Base-by-base conservation (phyloP, 2,113 vertebrate species). In the Hemicordylus capensis region DNA sequence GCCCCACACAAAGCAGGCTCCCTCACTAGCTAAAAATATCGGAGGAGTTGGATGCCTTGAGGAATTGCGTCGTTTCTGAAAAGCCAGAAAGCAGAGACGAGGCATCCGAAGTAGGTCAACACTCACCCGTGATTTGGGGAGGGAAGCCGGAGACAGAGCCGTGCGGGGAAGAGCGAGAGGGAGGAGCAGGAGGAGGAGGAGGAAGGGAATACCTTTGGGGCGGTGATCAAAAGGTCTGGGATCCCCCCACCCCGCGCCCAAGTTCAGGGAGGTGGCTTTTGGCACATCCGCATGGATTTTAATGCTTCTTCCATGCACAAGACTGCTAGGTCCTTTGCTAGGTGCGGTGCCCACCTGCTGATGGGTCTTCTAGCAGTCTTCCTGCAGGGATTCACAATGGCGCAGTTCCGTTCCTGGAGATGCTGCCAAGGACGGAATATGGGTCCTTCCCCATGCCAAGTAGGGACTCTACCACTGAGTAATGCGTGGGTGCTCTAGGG, bases 1-100 rank as follows among this genome's bases (percentile, higher is more conserved):
- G n/a, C n/a, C n/a, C n/a, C 58, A 19, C 69, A 48, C 12, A 26
- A 31, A 22, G 26, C 17, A 26, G 3, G 24, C 39, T 64, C 37
- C 73, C 66, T 22, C 26, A 17, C 12, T 51, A 31, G 84, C 84
- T 85, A 85, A 79, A 85, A 85, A 80, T 85, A 85, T 79, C 84
- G 5, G 15, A 85, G 84, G 54, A 28, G 17, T 28, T 51, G 22
- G 66, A 72, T 80, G 76, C 58, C 84, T 80, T n/a, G 28, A 85
- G 76, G 67, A 63, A 63, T 79, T 34, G n/a, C 26, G 51, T 72
- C 24, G 76, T 48, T 85, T 80, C 84, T 80, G 58, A 48, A 73
- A 79, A 72, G 66, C 42, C 84, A 79, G 84, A 61, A 85, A 39
- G 76, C 54, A 8, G 34, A 59, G 56, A 34, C 1, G 54, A 58